Base-by-base conservation (phyloP, 64 coral and sea anemone genomes). In the Actinia tenebrosa region DNA sequence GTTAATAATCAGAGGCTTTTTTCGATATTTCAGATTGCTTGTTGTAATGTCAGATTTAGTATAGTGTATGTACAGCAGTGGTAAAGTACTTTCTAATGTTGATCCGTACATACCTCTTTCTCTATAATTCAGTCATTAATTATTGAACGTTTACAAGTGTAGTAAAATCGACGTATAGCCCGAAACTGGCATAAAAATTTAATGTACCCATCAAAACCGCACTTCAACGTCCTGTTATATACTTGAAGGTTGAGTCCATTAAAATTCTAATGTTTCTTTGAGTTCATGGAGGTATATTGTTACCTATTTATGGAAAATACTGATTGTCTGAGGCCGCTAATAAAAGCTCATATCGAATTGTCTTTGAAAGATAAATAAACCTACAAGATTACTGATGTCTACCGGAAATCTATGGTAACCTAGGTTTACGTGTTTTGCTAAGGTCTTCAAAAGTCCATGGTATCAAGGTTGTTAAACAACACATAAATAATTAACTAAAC, bases 401-500 rank as follows among this genome's bases (percentile, higher is more conserved):
- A 20, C 27, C 11, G 79, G 14, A 81, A 81, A 81, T 45, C 79
- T 81, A 81, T 81, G 79, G 79, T 53, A 81, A 81, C 79, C 5
- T 50, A 42, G 79, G 79, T 52, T 53, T 81, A 81, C 79, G 79
- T 81, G 79, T 81, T 81, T 81, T 81, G 79, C 45, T 53, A 81
- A 81, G 79, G 44, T 81, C 27, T 81, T 81, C 79, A 81, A 81
- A 81, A 81, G 79, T 81, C 79, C 79, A 81, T 81, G 79, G 79
- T 44, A 81, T 81, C 79, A 23, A 37, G 79, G 69, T 75, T n/a
- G 69, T 75, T 75, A 75, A 75, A 81, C 79, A 81, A 81, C 79
- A 81, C 18, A 81, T 81, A 50, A 81, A 50, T 53, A 53, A 47
- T 81, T 50, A 81, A 50, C 15, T 4, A 22, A 81, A 50, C 79